Evolutionary conservation across 2,113 vertebrate species (phyloP).

Genomic region (Aegithalos caudatus): DNA sequence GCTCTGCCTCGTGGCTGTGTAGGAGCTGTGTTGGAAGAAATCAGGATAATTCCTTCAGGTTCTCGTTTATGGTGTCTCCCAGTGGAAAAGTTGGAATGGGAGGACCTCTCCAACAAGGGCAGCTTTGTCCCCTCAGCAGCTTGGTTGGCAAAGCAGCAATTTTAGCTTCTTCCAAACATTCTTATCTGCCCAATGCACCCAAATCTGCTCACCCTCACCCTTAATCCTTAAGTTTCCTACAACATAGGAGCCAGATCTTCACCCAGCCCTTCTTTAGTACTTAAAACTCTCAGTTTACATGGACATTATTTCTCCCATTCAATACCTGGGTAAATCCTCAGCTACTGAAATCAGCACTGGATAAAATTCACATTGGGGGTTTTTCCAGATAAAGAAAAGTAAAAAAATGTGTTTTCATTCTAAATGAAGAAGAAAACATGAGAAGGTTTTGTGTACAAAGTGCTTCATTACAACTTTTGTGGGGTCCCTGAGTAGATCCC

Average conservation of each 20-base stretch:
- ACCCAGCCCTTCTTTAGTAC: slow-evolving; percentile 3
- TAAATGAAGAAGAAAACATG: neutral
- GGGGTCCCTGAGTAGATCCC: neutral
- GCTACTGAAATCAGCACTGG: neutral
- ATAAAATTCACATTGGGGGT: neutral
- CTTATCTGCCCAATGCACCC: neutral
- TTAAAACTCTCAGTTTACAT: slow-evolving; percentile 28
- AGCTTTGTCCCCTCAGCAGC: neutral
- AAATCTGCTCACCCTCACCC: neutral
- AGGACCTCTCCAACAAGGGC: neutral
- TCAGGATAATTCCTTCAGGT: neutral
- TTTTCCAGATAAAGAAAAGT: neutral
- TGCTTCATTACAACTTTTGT: neutral
- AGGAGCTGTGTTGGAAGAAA: neutral
- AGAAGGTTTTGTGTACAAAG: neutral
- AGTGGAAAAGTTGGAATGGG: neutral
- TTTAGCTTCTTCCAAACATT: neutral
- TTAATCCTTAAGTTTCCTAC: neutral
- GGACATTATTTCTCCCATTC: slow-evolving; percentile 14
- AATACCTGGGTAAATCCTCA: neutral
- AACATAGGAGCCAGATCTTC: neutral
- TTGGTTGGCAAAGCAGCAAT: neutral
- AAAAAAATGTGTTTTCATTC: neutral
- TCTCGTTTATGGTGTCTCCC: neutral
- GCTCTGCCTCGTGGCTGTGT: neutral